Evolutionary conservation across 2,113 vertebrate genomes (phyloP), one percentile per base, ranked within the genome.

Genomic region (Asarcornis scutulata): DNA sequence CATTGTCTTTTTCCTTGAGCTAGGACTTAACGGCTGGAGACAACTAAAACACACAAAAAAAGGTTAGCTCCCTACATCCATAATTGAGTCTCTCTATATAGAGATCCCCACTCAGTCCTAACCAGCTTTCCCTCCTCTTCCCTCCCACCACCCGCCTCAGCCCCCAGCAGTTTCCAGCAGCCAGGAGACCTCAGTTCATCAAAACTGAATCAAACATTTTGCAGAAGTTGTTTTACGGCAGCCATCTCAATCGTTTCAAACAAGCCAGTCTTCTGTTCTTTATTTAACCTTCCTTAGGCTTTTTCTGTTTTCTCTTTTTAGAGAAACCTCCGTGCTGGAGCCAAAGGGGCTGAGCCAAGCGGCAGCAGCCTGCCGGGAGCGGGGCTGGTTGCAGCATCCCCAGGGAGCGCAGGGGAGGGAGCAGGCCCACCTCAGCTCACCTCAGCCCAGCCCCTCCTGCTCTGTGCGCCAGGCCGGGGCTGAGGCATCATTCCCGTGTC

Each of bases 371-470:
- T 7, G 18, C 1, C 2, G 0, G 52, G 27, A 90, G 73, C 46
- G 9, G 5, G 36, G 0, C 64, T 1, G 3, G 3, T 29, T 31
- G 22, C 27, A 7, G 84, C 1, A 2, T 3, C n/a, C 21, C 44
- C 4, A 53, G 52, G 1, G 34, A 26, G 26, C 0, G 0, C 25
- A 0, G 1, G 27, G 66, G 38, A 4, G 0, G 66, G 42, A 4
- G 0, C 44, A 25, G 66, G 89, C 50, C 1, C 12, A 32, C 22
- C 2, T 48, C 46, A 3, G 34, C 73, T 25, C 50, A 25, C 23
- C 50, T 25, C 23, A 25, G 13, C 50, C 73, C 86, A 53, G 36
- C 80, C 92, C 79, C 79, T 34, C 6, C 2, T 1, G 79, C 79
- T 63, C 3, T 1, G 69, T 63, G 68, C 1, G 0, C 87, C 5